Percentiles rank a stretch among this genome's conserved stretches.
Conservation (phyloP, 2,888 invertebrate species). For the Acrobeloides nanus region DNA sequence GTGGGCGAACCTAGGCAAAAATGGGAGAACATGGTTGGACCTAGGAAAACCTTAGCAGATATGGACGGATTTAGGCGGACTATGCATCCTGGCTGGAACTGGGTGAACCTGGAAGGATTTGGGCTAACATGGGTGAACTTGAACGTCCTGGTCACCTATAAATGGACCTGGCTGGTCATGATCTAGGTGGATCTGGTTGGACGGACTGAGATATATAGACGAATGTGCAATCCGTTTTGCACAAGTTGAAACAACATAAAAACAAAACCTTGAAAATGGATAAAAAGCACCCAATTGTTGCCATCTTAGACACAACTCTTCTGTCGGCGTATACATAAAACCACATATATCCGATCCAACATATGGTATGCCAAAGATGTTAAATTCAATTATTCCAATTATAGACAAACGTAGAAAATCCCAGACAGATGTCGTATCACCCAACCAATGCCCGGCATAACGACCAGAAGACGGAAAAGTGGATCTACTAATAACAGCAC, state of each 20-base stretch:
- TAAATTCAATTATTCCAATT: slow-evolving; percentile 48
- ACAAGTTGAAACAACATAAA: slow-evolving; percentile 44
- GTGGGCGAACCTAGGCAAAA: too few species aligned
- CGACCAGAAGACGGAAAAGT: slow-evolving; percentile 27
- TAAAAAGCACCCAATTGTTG: slow-evolving; percentile 51
- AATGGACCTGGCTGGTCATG: too few species aligned
- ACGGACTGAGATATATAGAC: too few species aligned
- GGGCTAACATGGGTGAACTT: too few species aligned
- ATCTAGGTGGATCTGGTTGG: too few species aligned
- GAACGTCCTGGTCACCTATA: too few species aligned
- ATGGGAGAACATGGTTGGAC: too few species aligned
- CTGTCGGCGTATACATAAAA: slow-evolving; percentile 55
- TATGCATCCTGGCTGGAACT: too few species aligned
- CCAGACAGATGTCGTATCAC: slow-evolving; percentile 72
- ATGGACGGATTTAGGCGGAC: too few species aligned
- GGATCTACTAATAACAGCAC: slow-evolving; percentile 48
- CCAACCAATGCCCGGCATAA: slow-evolving; percentile 68
- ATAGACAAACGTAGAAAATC: slow-evolving; percentile 62
- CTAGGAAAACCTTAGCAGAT: too few species aligned
- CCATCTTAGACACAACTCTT: slow-evolving; percentile 65
- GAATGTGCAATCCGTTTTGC: background rate
- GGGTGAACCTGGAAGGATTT: too few species aligned
- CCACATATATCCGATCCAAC: slow-evolving; percentile 58
- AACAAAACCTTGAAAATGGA: slow-evolving; percentile 34
- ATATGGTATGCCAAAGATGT: slow-evolving; percentile 52